A percentile compares a stretch with the other conserved stretches of the same genome.
These are phyloP conservation scores for Rapana venosa DNA, from an alignment of 2,888 invertebrate species.

Conservation along the genomic window DNA sequence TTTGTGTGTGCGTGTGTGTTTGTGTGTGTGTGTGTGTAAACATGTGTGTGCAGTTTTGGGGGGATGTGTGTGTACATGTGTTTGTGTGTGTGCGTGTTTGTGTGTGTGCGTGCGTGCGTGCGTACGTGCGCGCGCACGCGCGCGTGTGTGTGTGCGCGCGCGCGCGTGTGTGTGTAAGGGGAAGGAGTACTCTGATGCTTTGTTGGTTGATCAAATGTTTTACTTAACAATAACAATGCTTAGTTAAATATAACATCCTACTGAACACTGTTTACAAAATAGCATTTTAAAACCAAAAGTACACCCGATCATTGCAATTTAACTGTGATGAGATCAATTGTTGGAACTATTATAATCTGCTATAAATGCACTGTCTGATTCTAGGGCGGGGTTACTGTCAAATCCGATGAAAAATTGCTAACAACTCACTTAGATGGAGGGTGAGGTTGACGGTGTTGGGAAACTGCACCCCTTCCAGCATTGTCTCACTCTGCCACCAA, in stretches of 20 bases:
- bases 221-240: no score
- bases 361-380: no score
- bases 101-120: conserved; percentile 2
- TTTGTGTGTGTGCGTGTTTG: background rate
- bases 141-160: background rate
- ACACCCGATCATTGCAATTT: background rate
- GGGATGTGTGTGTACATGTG: background rate
- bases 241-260: no score
- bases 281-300: background rate
- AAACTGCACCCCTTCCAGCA: conserved; percentile 94
- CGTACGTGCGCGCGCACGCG: background rate
- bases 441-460: conserved; percentile 96
- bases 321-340: no score
- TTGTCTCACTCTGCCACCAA: conserved; percentile 86
- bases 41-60: background rate
- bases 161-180: background rate
- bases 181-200: no score
- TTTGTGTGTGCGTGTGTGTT: background rate
- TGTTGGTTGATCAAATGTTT: no score
- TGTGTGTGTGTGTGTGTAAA: background rate
- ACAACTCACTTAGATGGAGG: conserved; percentile 86
- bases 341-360: no score
- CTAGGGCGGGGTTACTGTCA: background rate
- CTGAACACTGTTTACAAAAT: background rate
- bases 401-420: background rate